Conservation (phyloP, 2,797 vertebrate species). For the Chaenodraco wilsoni region DNA sequence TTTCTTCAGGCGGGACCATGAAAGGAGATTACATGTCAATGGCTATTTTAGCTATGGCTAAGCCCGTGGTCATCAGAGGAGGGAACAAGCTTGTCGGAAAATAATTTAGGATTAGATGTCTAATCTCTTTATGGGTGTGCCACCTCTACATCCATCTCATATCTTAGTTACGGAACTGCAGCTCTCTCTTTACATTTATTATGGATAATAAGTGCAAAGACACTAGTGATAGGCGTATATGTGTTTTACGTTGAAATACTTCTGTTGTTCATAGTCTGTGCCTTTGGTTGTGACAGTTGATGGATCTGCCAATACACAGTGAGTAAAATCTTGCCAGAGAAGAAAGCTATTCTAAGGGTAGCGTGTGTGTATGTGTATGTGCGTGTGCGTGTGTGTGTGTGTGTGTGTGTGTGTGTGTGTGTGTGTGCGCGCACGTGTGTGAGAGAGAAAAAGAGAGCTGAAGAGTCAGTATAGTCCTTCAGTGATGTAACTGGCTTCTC, state of each 20-base stretch:
- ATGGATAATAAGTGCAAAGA: constrained; percentile 52
- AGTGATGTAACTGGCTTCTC: constrained; percentile 58
- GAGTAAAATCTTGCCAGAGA: constrained; percentile 59
- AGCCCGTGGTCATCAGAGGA: constrained; percentile 83
- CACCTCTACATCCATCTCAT: constrained; percentile 66
- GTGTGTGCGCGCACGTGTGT: not conserved
- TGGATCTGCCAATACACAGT: constrained; percentile 82
- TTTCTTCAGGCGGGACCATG: constrained; percentile 53
- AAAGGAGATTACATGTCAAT: constrained; percentile 86
- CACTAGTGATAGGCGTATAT: constrained; percentile 29
- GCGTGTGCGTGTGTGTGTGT: not conserved
- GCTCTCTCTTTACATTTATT: constrained; percentile 43
- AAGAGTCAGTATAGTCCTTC: constrained; percentile 34
- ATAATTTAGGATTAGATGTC: constrained; percentile 93
- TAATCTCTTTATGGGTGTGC: constrained; percentile 97
- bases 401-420: constrained; percentile 1
- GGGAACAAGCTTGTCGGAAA: constrained; percentile 85
- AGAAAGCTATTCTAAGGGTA: not conserved
- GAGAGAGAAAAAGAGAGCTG: constrained; percentile 7
- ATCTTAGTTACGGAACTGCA: constrained; percentile 49
- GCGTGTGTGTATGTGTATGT: constrained; percentile 2
- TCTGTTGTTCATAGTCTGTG: constrained; percentile 53
- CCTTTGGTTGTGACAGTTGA: constrained; percentile 68
- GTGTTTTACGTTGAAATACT: constrained; percentile 31
- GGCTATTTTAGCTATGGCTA: constrained; percentile 85